Conservation (phyloP, 2,888 invertebrate genomes). For the Diachrysia chrysitis region DNA sequence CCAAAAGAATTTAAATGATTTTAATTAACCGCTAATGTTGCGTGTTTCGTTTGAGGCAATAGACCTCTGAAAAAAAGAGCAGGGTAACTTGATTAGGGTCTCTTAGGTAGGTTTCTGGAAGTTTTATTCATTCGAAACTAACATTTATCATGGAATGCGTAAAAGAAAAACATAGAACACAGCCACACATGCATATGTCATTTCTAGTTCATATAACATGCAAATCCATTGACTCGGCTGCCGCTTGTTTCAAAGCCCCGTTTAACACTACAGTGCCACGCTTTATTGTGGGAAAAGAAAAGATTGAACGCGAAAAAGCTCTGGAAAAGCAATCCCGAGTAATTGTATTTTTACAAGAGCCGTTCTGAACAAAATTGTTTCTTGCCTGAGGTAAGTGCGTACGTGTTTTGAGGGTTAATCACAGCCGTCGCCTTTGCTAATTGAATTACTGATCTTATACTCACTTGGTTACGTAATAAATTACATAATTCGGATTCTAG, state of each 20-base stretch:
- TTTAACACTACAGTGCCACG: slow-evolving; percentile 46
- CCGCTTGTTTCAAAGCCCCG: slow-evolving; percentile 49
- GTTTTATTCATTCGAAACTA: neutral
- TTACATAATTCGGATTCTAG: neutral
- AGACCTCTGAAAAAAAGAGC: neutral
- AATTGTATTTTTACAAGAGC: slow-evolving; percentile 57
- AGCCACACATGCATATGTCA: slow-evolving; percentile 9
- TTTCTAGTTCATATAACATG: slow-evolving; percentile 21
- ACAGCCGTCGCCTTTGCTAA: slow-evolving; percentile 34
- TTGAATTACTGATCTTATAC: slow-evolving; percentile 39
- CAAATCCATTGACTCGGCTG: slow-evolving; percentile 25
- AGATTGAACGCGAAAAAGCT: slow-evolving; percentile 53
- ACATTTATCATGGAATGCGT: neutral
- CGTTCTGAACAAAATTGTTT: slow-evolving; percentile 38
- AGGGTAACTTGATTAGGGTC: neutral
- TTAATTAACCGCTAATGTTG: too few relatives aligned
- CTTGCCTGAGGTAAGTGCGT: slow-evolving; percentile 52
- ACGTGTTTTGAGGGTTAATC: slow-evolving; percentile 53
- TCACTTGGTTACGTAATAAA: slow-evolving; percentile 11
- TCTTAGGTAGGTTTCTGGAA: neutral
- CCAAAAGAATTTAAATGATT: too few relatives aligned
- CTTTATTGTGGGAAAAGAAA: slow-evolving; percentile 46
- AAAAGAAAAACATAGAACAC: neutral
- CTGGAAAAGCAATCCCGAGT: slow-evolving; percentile 55
- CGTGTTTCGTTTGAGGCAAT: too few relatives aligned